These are phyloP conservation scores for Caenorhabditis sulstoni DNA, from an alignment of 2,888 invertebrate species.

Conservation along the genomic window DNA sequence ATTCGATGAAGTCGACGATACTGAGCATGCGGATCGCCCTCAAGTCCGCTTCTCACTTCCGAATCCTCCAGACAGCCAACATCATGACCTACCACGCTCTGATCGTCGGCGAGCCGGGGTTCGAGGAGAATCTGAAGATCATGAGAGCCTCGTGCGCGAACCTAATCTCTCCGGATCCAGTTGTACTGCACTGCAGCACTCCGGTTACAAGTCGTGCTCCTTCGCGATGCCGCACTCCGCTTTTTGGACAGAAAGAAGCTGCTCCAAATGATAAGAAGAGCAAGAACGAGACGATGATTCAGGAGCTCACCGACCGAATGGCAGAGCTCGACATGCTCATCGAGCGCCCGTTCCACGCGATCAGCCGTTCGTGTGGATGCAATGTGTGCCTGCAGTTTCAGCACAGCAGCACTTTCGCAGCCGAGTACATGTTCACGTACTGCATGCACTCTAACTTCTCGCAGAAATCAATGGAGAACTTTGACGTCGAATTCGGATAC, in stretches of 20 bases:
- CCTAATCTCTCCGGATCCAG: slow-evolving; percentile 20
- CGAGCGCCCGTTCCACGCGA: slow-evolving; percentile 31
- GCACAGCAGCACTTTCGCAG: slow-evolving; percentile 29
- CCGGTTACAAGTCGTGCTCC: slow-evolving; percentile 16
- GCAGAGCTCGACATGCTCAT: slow-evolving; percentile 12
- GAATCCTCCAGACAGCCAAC: slow-evolving; percentile 46
- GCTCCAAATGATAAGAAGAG: no score
- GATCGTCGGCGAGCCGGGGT: slow-evolving; percentile 28
- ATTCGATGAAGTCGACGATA: slow-evolving; percentile 38
- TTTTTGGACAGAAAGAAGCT: slow-evolving; percentile 6
- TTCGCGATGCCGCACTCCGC: slow-evolving; percentile 34
- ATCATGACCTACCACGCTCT: slow-evolving; percentile 22
- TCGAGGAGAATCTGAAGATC: slow-evolving; percentile 27
- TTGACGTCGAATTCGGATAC: slow-evolving; percentile 28
- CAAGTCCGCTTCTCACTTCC: slow-evolving; percentile 27
- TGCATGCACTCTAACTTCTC: slow-evolving; percentile 32
- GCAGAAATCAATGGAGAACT: slow-evolving; percentile 17
- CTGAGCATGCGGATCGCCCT: slow-evolving; percentile 38
- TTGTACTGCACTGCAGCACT: slow-evolving; percentile 51
- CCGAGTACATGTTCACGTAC: slow-evolving; percentile 41
- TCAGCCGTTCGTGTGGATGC: slow-evolving; percentile 26
- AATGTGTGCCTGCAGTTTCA: slow-evolving; percentile 26
- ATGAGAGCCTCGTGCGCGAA: slow-evolving; percentile 30
- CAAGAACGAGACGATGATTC: slow-evolving; percentile 5
- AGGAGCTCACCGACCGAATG: slow-evolving; percentile 5